Evolutionary conservation across 2,113 vertebrate species (phyloP).

Genomic region (Erythrocercus mccallii): DNA sequence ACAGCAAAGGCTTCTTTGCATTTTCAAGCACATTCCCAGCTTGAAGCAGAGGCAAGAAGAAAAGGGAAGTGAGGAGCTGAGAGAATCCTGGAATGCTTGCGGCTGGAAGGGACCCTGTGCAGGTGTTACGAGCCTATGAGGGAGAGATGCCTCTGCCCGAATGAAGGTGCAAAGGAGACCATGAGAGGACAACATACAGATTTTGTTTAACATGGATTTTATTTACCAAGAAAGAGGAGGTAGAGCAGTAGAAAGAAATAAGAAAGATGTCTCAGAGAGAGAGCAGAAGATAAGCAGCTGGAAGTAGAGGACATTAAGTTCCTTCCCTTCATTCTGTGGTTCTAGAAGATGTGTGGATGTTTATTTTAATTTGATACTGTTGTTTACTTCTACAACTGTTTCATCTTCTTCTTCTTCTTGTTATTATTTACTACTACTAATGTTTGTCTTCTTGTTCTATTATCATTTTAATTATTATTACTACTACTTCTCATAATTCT

Average conservation of each 20-base stretch:
- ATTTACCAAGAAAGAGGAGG: not conserved
- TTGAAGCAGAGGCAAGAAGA: not conserved
- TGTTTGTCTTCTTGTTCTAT: not conserved
- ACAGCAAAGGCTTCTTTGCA: not conserved
- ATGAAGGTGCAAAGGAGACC: not conserved
- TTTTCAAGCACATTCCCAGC: not conserved
- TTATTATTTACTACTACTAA: not conserved
- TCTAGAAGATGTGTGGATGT: not conserved
- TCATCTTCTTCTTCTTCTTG: not conserved
- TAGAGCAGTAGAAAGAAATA: not conserved
- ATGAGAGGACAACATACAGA: not conserved
- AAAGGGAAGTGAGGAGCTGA: not conserved
- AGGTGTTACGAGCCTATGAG: accelerated
- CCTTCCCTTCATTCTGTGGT: not conserved
- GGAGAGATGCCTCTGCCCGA: not conserved
- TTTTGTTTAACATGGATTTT: not conserved
- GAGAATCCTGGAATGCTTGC: not conserved
- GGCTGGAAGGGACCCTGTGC: not conserved
- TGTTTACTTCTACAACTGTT: not conserved
- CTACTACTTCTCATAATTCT: not conserved
- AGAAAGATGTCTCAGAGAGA: not conserved
- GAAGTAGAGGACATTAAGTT: not conserved
- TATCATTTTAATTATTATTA: not conserved
- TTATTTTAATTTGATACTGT: not conserved
- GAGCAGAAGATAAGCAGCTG: not conserved